Evolutionary conservation across 2,797 vertebrate species (phyloP), one percentile per base, ranked within the genome.

Genomic region (Mus spretus): DNA sequence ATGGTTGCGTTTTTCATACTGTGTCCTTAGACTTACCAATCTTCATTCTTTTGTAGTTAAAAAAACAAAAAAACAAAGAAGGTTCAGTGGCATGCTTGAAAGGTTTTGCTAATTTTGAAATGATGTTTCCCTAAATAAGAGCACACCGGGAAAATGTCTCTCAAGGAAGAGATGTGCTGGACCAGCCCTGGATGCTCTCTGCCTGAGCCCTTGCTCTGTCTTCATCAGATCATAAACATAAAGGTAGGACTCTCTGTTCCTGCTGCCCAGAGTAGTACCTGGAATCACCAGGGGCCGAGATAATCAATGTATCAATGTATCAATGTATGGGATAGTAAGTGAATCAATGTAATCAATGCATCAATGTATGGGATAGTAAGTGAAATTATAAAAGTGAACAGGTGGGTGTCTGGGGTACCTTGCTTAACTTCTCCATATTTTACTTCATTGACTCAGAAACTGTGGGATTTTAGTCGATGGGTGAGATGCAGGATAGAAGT

Each of bases 371-470:
- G 70, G 47, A 53, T 59, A 61, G 47, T 61, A 59, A 77, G 65
- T 82, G 37, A 65, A 94, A 59, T 82, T n/a, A 89, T 59, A 70
- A 50, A 88, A 92, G 24, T 37, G n/a, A 96, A 74, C 78, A 74
- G 44, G 26, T 9, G 40, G n/a, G 50, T 80, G 37, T 80, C 20
- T 6, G 28, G 4, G 34, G 19, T 12, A 57, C 53, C 77, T 31
- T 10, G 0, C 80, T 88, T 92, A 84, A 77, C 55, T 50, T 93
- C 15, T 77, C 61, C 22, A 4, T 40, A 26, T 84, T 67, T 63
- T 85, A 53, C 74, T 89, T 77, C 57, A 59, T 44, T 75, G 77
- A 80, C 75, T 37, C 57, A 83, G 89, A 91, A 86, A 37, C 82
- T 17, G 61, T 10, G 75, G 53, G 34, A 26, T 11, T 65, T 31